phyloP scores from a whole-genome alignment of 2,888 invertebrate species.

The Iphiclides podalirius region DNA sequence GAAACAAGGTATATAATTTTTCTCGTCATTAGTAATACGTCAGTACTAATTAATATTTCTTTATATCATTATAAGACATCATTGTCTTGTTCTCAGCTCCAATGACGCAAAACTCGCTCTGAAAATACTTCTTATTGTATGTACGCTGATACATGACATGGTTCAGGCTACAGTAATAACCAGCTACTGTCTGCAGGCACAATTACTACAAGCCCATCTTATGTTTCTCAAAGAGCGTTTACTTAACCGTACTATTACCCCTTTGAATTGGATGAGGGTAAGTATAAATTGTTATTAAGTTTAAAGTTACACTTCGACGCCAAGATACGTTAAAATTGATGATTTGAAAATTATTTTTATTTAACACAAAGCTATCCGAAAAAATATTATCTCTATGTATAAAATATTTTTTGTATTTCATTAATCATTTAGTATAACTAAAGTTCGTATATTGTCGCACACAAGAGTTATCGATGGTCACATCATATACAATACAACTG shows the following conservation, averaged over 20 bases:
- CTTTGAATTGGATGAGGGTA: conserved; percentile 90
- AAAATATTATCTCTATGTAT: too few species aligned
- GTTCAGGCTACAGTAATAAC: conserved; percentile 91
- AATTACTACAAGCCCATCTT: conserved; percentile 86
- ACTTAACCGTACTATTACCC: conserved; percentile 85
- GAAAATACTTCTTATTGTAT: conserved; percentile 82
- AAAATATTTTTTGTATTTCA: too few species aligned
- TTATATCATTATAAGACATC: background rate
- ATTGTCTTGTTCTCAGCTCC: conserved; percentile 62
- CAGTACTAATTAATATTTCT: too few species aligned
- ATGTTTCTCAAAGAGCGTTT: conserved; percentile 86
- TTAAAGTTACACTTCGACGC: too few species aligned
- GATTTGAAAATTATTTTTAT: too few species aligned
- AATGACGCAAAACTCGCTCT: conserved; percentile 65
- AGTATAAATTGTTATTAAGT: conserved; percentile 33
- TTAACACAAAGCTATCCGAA: too few species aligned
- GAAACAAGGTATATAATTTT: conserved; percentile 80
- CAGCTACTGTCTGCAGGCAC: conserved; percentile 91
- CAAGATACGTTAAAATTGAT: too few species aligned
- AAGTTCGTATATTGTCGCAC: too few species aligned
- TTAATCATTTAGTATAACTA: too few species aligned
- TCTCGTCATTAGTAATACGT: too few species aligned
- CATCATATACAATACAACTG: too few species aligned
- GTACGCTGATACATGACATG: conserved; percentile 88
- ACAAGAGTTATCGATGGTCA: too few species aligned